Base-by-base conservation (phyloP, 2,888 invertebrate genomes). In the Drosophila acutilabella region DNA sequence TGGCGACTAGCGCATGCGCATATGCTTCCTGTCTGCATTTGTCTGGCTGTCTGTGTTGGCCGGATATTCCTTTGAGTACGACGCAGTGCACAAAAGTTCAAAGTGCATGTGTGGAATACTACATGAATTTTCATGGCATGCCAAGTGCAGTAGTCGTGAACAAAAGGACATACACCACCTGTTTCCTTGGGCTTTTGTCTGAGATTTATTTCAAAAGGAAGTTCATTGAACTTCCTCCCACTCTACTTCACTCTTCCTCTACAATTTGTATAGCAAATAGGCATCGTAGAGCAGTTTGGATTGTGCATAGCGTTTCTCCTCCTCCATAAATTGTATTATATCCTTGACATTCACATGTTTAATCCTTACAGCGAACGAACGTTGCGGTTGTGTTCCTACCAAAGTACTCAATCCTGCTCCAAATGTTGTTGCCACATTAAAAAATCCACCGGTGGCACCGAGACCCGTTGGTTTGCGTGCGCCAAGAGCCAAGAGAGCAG, bases 51-150 rank as follows among this genome's bases (percentile, higher is more conserved):
- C 20, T 50, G 38, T 62, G 50, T 53, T 44, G 72, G 71, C 82
- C 82, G 86, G 82, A 83, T 79, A 86, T 83, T 83, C 83, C 83
- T 83, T 83, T 84, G 80, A 83, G 87, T 84, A 71, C 48, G 52
- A 68, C 62, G 68, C 72, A 71, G 74, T 77, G 75, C 75, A 83
- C 81, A 81, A 69, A 75, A 83, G 83, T 83, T 83, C 83, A 83
- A 81, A 83, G 83, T 83, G 87, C 84, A 83, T 67, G 80, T 44
- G 56, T 64, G 53, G 74, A 71, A 74, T 36, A 36, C 36, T 78
- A 64, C n/a, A 78, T 71, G 53, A 71, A 74, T 77, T 56, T 60
- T 59, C 70, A 70, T 56, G 57, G 6, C 11, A 58, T 79, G 66
- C 72, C 65, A 67, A 73, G 74, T 67, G 81, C 75, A 56, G 44